Conservation (phyloP, 2,797 vertebrate species). For the Malurus splendens region DNA sequence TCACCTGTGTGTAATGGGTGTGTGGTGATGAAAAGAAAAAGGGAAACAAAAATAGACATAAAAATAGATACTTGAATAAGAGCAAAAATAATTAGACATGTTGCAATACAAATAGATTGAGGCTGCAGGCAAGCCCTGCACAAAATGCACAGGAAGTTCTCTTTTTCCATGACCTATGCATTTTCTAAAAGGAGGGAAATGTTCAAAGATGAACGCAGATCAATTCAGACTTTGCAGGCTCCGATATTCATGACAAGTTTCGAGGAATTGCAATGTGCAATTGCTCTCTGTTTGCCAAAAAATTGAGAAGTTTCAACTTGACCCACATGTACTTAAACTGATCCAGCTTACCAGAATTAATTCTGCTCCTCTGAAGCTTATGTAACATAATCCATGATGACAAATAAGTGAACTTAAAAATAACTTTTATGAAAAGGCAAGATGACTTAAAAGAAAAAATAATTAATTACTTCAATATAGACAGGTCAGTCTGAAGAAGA, state of each 20-base stretch:
- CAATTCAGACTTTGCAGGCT: neutral
- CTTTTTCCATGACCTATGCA: neutral
- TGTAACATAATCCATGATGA: neutral
- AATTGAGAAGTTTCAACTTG: neutral
- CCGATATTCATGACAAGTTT: neutral
- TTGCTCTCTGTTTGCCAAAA: neutral
- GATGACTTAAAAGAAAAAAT: neutral
- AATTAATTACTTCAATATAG: neutral
- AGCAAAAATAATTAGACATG: neutral
- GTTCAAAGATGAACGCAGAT: neutral
- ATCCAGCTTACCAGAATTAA: conserved; percentile 13
- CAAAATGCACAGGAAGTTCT: neutral
- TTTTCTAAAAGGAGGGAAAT: neutral
- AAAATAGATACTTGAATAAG: neutral
- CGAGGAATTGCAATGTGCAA: neutral
- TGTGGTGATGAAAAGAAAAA: neutral
- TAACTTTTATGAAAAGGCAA: neutral
- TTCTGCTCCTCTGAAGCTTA: neutral
- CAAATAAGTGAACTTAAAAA: conserved; percentile 8
- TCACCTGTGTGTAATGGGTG: neutral
- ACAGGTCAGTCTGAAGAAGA: neutral
- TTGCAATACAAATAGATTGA: neutral
- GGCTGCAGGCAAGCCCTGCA: neutral
- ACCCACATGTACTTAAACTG: neutral
- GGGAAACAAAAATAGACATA: neutral